Evolutionary conservation across 2,797 vertebrate species (phyloP).

Genomic region (Malurus leucopterus): DNA sequence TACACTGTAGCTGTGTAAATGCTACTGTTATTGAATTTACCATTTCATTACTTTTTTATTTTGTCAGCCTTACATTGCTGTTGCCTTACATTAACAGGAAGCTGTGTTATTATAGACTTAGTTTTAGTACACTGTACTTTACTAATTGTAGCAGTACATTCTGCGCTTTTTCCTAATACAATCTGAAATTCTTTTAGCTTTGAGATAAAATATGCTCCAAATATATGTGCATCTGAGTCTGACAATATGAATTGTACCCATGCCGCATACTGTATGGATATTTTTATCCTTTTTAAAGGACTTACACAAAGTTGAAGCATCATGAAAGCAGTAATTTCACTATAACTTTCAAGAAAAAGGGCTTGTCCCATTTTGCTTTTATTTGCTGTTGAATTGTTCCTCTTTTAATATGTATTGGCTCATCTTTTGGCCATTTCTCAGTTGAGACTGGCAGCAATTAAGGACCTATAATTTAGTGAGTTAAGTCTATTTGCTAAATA

Average conservation of each 20-base stretch:
- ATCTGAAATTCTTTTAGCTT: background rate
- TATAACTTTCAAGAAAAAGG: background rate
- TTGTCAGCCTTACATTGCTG: background rate
- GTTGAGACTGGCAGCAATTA: background rate
- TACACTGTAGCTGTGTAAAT: background rate
- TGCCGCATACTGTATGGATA: background rate
- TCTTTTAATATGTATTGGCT: background rate
- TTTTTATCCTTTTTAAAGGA: background rate
- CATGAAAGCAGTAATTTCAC: background rate
- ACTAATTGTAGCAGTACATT: background rate
- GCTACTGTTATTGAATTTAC: background rate
- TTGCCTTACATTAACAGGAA: background rate
- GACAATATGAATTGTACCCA: background rate
- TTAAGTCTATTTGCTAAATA: background rate
- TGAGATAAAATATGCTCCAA: background rate
- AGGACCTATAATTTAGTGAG: background rate
- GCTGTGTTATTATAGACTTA: background rate
- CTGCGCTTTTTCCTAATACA: background rate
- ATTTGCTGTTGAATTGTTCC: background rate
- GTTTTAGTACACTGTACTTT: background rate
- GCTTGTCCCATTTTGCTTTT: background rate
- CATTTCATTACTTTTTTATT: background rate
- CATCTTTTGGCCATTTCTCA: background rate
- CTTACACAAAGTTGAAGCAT: background rate
- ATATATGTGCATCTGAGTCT: background rate